Conservation (phyloP, 2,888 invertebrate species). For the Steinernema scapterisci region DNA sequence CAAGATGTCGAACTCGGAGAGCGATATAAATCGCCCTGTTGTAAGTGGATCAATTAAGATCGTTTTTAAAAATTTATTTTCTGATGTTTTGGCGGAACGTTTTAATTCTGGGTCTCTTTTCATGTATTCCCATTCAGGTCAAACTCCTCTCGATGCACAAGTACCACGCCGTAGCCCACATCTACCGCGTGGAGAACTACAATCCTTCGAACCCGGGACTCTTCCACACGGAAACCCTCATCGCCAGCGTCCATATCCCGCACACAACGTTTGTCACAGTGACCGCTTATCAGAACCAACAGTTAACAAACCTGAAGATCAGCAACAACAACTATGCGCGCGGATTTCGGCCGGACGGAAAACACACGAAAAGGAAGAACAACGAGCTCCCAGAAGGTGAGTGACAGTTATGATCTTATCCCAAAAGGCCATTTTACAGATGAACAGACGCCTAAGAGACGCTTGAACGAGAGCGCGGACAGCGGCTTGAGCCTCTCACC, state of each 20-base stretch:
- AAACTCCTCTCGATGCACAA: slow-evolving; percentile 24
- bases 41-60: not conserved
- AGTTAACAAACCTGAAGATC: not conserved
- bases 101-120: not conserved
- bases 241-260: not conserved
- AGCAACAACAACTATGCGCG: slow-evolving; percentile 14
- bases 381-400: not conserved
- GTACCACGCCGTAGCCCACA: slow-evolving; percentile 10
- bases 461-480: not conserved
- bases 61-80: no score
- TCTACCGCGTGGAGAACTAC: not conserved
- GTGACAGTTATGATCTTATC: not conserved
- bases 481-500: slow-evolving; percentile 5
- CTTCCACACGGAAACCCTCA: not conserved
- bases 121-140: not conserved
- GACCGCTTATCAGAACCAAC: slow-evolving; percentile 9
- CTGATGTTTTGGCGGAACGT: not conserved
- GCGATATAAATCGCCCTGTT: not conserved
- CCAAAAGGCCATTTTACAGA: not conserved
- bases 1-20: slow-evolving; percentile 2
- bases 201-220: not conserved
- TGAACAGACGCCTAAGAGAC: not conserved
- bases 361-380: slow-evolving; percentile 26
- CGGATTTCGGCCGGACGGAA: slow-evolving; percentile 14
- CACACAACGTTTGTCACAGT: slow-evolving; percentile 16